Conservation (phyloP, 2,888 invertebrate genomes). For the Seira ritae region DNA sequence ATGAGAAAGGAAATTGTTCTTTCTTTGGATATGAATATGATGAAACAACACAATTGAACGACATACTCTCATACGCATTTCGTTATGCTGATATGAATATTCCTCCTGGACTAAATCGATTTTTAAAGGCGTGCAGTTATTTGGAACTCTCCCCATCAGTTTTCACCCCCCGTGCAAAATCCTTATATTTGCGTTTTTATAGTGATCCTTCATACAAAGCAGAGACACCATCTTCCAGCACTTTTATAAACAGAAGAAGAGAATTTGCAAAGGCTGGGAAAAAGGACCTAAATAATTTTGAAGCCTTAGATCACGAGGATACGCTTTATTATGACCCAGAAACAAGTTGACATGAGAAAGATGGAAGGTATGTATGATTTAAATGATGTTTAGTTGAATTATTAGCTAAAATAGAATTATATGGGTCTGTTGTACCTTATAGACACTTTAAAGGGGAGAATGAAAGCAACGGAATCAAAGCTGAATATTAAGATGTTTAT, state of each 20-base stretch:
- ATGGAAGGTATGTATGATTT: no score
- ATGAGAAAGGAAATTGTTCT: not conserved
- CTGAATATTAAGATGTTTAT: no score
- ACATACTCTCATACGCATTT: conserved; percentile 12
- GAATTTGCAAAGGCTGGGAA: no score
- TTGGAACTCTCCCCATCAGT: not conserved
- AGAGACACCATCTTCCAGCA: not conserved
- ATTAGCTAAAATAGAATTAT: no score
- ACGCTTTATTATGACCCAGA: not conserved
- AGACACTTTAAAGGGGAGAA: no score
- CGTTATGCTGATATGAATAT: not conserved
- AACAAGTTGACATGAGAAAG: conserved; percentile 18
- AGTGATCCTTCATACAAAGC: not conserved
- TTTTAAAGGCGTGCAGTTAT: not conserved
- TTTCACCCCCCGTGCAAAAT: not conserved
- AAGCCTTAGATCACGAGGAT: not conserved
- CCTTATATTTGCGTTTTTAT: not conserved
- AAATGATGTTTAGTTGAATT: no score
- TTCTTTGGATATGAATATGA: not conserved
- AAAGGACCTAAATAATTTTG: conserved; percentile 5
- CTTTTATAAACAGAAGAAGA: no score
- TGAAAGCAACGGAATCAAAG: no score
- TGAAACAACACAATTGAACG: no score
- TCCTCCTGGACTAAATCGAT: not conserved
- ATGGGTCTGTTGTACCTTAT: no score